A percentile compares a stretch with the other conserved stretches of the same genome.
phyloP scores from a whole-genome alignment of 1,140 invertebrate genomes.

The Formica selysi region DNA sequence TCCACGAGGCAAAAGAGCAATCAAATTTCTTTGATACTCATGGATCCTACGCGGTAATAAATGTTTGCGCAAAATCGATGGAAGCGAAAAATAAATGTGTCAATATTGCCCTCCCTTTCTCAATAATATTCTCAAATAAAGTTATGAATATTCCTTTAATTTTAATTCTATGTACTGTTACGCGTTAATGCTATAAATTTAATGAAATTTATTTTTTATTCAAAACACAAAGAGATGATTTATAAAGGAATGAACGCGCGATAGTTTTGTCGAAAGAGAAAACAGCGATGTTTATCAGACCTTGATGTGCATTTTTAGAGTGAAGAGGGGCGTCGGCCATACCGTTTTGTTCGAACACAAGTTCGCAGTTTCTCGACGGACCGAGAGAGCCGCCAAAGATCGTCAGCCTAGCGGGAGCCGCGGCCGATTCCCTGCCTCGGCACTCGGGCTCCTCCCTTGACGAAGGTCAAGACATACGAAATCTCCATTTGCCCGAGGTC shows the following conservation, averaged over 20 bases:
- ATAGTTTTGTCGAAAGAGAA: slow-evolving; percentile 1
- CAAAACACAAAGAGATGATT: background rate
- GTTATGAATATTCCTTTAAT: background rate
- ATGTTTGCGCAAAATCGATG: background rate
- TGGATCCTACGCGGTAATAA: background rate
- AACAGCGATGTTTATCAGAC: background rate
- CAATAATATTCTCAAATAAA: too few relatives aligned
- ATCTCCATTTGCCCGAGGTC: slow-evolving; percentile 77
- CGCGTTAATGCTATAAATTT: background rate
- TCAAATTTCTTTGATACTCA: slow-evolving; percentile 12
- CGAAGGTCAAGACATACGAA: slow-evolving; percentile 83
- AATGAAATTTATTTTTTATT: background rate
- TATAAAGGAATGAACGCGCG: background rate
- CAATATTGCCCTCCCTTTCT: too few relatives aligned
- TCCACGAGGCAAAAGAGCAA: background rate
- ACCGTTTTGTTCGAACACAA: slow-evolving; percentile 29
- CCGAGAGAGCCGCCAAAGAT: slow-evolving; percentile 48
- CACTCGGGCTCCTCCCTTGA: slow-evolving; percentile 77
- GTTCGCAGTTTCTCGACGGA: slow-evolving; percentile 19
- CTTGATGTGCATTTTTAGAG: slow-evolving; percentile 17
- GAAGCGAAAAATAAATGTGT: background rate
- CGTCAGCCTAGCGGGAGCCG: slow-evolving; percentile 39
- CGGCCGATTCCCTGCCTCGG: slow-evolving; percentile 33
- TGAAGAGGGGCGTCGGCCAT: background rate
- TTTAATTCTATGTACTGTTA: background rate